Base-by-base conservation (phyloP, 2,113 vertebrate species). In the Scophthalmus maximus region DNA sequence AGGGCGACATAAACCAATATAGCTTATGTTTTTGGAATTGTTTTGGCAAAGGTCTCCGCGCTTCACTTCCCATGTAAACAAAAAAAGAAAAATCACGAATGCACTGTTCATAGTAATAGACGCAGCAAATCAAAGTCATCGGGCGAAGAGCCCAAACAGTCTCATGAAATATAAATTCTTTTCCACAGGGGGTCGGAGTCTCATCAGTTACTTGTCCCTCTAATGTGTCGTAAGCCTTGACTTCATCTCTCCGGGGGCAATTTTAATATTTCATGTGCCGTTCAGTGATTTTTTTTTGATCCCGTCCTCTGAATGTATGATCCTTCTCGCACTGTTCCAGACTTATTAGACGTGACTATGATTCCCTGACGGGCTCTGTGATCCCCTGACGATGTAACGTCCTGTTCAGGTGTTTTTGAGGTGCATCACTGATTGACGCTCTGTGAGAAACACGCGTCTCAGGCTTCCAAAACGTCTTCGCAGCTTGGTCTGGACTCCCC, bases 261-360 rank as follows among this genome's bases (percentile, higher is more conserved):
- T 50, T 67, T 76, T 15, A 66, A 55, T 63, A 59, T 55, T 79
- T 50, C 10, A 72, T 34, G 29, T 18, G 9, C 25, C 32, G 5
- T 27, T 56, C 18, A 23, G 11, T 38, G 12, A 38, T 36, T 68
- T n/a, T n/a, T n/a, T n/a, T n/a, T 11, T 60, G 47, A 57, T 61
- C 36, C 42, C 25, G 23, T 27, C 55, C 42, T 52, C 40, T 26
- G 20, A 29, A 61, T 38, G 26, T 44, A 29, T 49, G 25, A 22
- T 63, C n/a, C 5, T 42, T 58, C 34, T 38, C 29, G 51, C n/a
- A 42, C 20, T 27, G 11, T 5, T 7, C 1, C 34, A 52, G 26
- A 12, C 23, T 68, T 51, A 62, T 46, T 44, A 44, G 15, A 11
- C 36, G 15, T 32, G 4, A 38, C 18, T 50, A 8, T 55, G 17